Percentiles rank a stretch among this genome's conserved stretches.
Evolutionary conservation across 1,140 invertebrate species (phyloP).

Genomic region (Panagrolaimus sp.): DNA sequence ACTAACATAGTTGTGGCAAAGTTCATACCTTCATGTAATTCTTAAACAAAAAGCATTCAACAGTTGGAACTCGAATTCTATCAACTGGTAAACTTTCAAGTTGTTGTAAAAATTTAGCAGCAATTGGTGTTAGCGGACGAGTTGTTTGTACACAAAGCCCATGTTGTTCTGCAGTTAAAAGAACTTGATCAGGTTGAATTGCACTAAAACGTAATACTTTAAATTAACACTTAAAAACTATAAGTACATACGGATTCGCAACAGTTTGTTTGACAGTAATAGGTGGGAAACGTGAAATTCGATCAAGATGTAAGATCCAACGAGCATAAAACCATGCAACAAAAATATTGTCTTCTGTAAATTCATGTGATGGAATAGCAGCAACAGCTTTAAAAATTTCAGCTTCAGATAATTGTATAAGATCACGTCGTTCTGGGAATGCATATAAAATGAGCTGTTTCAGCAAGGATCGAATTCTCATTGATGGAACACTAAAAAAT

Average conservation of each 20-base stretch:
- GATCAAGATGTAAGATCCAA: neutral
- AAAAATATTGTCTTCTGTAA: neutral
- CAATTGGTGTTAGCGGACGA: neutral
- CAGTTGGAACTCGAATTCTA: neutral
- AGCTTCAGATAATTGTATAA: neutral
- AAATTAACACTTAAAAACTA: neutral
- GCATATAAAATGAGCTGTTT: neutral
- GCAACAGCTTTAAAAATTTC: neutral
- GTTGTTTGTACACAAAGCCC: neutral
- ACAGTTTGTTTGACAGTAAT: conserved; percentile 5
- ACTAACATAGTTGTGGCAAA: too few species aligned
- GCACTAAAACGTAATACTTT: neutral
- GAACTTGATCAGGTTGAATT: neutral
- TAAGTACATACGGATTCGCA: conserved; percentile 1
- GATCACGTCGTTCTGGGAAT: neutral
- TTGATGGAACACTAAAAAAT: neutral
- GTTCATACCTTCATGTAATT: neutral
- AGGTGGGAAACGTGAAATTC: neutral
- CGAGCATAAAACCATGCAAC: conserved; percentile 1
- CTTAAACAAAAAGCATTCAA: neutral
- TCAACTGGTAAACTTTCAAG: neutral
- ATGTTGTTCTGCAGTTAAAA: neutral
- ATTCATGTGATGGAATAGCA: neutral
- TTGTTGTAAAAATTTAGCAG: neutral
- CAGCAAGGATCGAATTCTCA: neutral